Evolutionary conservation across 2,888 invertebrate species (phyloP), one percentile per base, ranked within the genome.

Genomic region (Vandiemenella viatica): DNA sequence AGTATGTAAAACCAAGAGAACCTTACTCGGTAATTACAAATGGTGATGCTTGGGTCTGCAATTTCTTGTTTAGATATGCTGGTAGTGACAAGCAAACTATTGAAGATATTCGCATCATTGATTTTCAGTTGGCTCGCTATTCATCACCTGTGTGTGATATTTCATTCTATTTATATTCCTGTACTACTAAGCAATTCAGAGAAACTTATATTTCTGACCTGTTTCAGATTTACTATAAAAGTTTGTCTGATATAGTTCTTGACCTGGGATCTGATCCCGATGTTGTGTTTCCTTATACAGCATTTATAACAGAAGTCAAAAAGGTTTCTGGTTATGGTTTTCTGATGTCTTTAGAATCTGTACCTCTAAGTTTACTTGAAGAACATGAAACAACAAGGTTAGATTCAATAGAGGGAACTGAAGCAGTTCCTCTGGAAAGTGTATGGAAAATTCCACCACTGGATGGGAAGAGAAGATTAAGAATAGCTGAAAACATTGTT

Each of bases 21-120:
- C 60, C 61, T 37, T 63, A 67, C 21, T 63, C 74, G 0, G 77
- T 78, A 0, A 72, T 83, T 21, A 75, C 73, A 0, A 83, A 84
- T 50, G 84, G 83, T 0, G 84, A 85, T 60, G 75, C 76, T 37
- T 84, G 84, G 84, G 73, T 77, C 0, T 80, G 80, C n/a, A 84
- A 85, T 60, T 83, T 83, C 56, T 61, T 84, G 0, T 73, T 74
- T 7, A 71, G 72, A 40, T 67, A 68, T 47, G 43, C 56, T 1
- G 40, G 38, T 15, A 45, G 55, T 6, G 56, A 63, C 47, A 53
- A 60, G 5, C 55, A 53, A 13, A 48, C 46, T 43, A 67, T 70
- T 55, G 65, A 63, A 5, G 68, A 70, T 50, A 70, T 72, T 0
- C 72, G 76, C 56, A 68, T 83, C 51, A 77, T 84, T 26, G 84